Percentiles rank a stretch among this genome's conserved stretches.
These are phyloP conservation scores for Elephantulus edwardii DNA, from an alignment of 2,113 vertebrate species.

Conservation along the genomic window DNA sequence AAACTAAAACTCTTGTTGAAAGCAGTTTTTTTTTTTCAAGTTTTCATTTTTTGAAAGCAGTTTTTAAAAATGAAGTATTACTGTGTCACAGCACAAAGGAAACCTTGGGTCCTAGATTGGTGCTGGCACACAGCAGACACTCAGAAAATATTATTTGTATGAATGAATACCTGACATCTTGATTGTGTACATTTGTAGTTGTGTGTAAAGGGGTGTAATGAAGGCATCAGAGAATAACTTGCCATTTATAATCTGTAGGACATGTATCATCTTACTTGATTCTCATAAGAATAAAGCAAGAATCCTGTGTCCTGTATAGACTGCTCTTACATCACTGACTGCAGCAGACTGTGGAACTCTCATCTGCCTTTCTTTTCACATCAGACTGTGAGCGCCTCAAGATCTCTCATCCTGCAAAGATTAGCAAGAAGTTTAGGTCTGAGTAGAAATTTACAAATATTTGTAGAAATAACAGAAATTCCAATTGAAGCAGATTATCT, in stretches of 20 bases:
- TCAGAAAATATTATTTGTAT: not conserved
- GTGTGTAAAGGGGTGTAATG: not conserved
- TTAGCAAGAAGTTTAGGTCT: conserved; percentile 1
- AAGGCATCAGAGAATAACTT: not conserved
- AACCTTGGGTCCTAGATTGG: not conserved
- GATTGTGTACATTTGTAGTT: not conserved
- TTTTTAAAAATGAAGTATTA: not conserved
- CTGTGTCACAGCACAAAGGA: not conserved
- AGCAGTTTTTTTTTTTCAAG: not conserved
- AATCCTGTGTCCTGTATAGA: not conserved
- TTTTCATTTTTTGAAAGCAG: not conserved
- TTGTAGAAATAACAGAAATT: conserved; percentile 14
- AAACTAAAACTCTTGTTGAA: not conserved
- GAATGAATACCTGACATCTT: not conserved
- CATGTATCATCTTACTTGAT: not conserved
- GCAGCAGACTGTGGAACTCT: not conserved
- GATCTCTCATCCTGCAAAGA: conserved; percentile 10
- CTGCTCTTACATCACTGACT: not conserved
- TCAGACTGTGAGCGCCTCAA: not conserved
- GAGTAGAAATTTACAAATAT: conserved; percentile 39
- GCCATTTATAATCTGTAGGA: not conserved
- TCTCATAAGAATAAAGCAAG: not conserved
- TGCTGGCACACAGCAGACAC: not conserved
- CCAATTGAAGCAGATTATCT: conserved; percentile 7
- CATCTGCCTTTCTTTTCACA: not conserved